A percentile compares a stretch with the other conserved stretches of the same genome.
Conservation (phyloP, 2,888 invertebrate species). For the Euproctis similis region DNA sequence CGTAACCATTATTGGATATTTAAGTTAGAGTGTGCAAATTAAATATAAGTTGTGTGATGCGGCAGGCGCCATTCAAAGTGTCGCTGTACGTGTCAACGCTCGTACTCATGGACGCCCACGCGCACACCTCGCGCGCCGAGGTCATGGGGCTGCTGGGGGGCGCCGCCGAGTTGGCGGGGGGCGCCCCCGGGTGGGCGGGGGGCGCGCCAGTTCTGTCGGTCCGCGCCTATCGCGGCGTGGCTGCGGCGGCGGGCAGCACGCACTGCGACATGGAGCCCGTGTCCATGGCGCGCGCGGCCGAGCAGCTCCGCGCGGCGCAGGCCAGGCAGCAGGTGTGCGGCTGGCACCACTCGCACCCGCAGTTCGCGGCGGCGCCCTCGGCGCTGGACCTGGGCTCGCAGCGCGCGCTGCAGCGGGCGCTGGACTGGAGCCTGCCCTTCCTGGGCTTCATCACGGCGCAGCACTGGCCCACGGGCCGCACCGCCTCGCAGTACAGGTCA, state of each 20-base stretch:
- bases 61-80: conserved; percentile 78
- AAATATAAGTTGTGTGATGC: not conserved
- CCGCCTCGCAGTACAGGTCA: conserved; percentile 71
- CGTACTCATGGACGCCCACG: conserved; percentile 81
- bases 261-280: conserved; percentile 87
- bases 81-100: conserved; percentile 76
- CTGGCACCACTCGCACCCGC: conserved; percentile 88
- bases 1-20: too few relatives aligned
- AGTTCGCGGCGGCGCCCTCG: conserved; percentile 82
- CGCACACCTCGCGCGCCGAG: conserved; percentile 81
- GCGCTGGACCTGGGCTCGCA: conserved; percentile 81
- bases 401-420: conserved; percentile 63
- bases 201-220: conserved; percentile 20
- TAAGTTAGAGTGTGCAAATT: too few relatives aligned
- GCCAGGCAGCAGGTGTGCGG: conserved; percentile 79
- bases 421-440: conserved; percentile 66
- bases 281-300: conserved; percentile 76
- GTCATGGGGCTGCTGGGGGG: conserved; percentile 86
- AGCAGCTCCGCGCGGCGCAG: conserved; percentile 62
- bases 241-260: conserved; percentile 78
- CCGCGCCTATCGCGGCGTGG: conserved; percentile 76
- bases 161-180: conserved; percentile 78
- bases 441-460: conserved; percentile 81
- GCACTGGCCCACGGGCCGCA: conserved; percentile 71
- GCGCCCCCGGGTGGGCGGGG: conserved; percentile 28